phyloP scores from a whole-genome alignment of 2,888 invertebrate species.

The Drosophila leonis region DNA sequence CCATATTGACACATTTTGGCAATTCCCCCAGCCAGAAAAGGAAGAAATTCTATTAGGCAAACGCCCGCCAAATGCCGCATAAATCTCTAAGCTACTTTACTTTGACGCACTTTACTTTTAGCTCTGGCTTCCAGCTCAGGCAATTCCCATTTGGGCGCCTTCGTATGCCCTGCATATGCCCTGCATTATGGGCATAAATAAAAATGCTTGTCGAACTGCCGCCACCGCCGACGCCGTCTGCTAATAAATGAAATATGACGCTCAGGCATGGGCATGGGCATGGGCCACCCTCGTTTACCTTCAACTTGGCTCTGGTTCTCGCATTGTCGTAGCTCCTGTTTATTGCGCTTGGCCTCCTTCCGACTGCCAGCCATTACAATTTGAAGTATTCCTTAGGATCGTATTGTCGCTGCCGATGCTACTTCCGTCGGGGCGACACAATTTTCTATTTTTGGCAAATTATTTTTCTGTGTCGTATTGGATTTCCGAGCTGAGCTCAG shows the following conservation, averaged over 20 bases:
- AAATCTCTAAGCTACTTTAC: constrained; percentile 79
- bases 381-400: constrained; percentile 61
- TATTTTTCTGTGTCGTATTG: constrained; percentile 78
- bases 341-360: constrained; percentile 60
- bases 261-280: constrained; percentile 21
- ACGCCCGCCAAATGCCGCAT: constrained; percentile 62
- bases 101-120: constrained; percentile 54
- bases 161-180: constrained; percentile 78
- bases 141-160: constrained; percentile 46
- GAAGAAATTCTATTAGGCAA: constrained; percentile 64
- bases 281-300: constrained; percentile 42
- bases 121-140: constrained; percentile 31
- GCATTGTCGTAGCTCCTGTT: constrained; percentile 77
- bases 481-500: constrained; percentile 55
- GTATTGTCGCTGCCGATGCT: constrained; percentile 16
- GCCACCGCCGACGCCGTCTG: constrained; percentile 39
- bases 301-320: constrained; percentile 15
- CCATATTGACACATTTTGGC: constrained; percentile 59
- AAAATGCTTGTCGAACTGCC: constrained; percentile 67
- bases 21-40: not conserved
- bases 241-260: constrained; percentile 83
- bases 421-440: constrained; percentile 63
- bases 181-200: constrained; percentile 83
- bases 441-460: constrained; percentile 81
- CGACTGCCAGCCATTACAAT: constrained; percentile 65